Percentiles rank a stretch among this genome's conserved stretches.
phyloP scores from a whole-genome alignment of 2,797 vertebrate species.

The Podarcis lilfordi region DNA sequence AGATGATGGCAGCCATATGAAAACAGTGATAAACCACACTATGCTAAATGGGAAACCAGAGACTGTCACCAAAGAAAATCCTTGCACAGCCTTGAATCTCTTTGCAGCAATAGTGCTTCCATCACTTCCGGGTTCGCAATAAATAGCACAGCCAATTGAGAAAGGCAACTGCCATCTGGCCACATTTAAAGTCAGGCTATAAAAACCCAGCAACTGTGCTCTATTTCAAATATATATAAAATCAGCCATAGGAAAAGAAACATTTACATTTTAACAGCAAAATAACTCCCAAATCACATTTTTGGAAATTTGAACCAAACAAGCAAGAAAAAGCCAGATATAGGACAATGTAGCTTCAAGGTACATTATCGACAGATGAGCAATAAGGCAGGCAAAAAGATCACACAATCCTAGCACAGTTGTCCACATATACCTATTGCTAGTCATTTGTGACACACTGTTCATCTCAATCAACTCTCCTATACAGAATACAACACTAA shows the following conservation, averaged over 20 bases:
- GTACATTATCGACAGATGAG: too few species aligned
- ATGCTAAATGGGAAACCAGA: not conserved
- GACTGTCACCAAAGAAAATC: too few species aligned
- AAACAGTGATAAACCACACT: not conserved
- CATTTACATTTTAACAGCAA: not conserved
- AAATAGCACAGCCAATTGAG: not conserved
- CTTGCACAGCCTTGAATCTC: not conserved
- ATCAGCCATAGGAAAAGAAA: not conserved
- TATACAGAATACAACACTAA: too few species aligned
- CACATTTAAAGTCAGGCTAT: not conserved
- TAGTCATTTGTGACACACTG: not conserved
- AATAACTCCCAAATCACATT: not conserved
- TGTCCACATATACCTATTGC: not conserved
- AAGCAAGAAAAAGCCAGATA: too few species aligned
- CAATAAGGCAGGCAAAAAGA: not conserved
- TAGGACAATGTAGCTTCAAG: not conserved
- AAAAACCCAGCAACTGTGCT: conserved; percentile 19
- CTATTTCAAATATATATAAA: not conserved
- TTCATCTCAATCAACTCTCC: not conserved
- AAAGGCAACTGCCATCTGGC: not conserved
- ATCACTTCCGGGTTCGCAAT: not conserved
- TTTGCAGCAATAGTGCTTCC: not conserved
- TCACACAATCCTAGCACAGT: not conserved
- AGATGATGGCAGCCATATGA: too few species aligned
- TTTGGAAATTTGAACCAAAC: too few species aligned